These are phyloP conservation scores for Xylota segnis DNA, from an alignment of 2,888 invertebrate genomes.

Conservation along the genomic window DNA sequence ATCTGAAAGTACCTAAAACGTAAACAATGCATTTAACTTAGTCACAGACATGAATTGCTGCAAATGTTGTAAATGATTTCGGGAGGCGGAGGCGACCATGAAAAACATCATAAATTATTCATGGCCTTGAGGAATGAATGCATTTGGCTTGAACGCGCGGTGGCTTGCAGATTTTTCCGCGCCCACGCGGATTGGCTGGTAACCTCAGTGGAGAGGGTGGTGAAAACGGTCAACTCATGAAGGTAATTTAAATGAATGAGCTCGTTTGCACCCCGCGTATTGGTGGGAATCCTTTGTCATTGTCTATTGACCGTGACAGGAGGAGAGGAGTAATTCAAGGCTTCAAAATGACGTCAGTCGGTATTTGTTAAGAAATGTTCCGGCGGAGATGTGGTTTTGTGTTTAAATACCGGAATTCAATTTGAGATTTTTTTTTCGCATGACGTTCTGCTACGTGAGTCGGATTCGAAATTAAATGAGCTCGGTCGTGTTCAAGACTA, in stretches of 20 bases:
- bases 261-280: neutral
- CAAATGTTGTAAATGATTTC: constrained; percentile 36
- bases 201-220: constrained; percentile 5
- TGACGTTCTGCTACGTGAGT: neutral
- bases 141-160: constrained; percentile 10
- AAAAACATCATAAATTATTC: constrained; percentile 71
- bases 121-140: constrained; percentile 32
- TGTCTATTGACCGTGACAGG: constrained; percentile 16
- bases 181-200: constrained; percentile 21
- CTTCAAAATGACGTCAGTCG: neutral
- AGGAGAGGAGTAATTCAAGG: neutral
- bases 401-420: neutral
- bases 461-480: neutral
- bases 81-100: constrained; percentile 10
- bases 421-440: neutral
- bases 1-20: constrained; percentile 40
- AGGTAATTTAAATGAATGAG: neutral
- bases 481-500: neutral
- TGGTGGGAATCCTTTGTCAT: constrained; percentile 12
- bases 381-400: neutral
- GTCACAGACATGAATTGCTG: constrained; percentile 33
- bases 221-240: neutral
- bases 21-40: constrained; percentile 62
- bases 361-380: neutral
- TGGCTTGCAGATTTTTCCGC: constrained; percentile 33